Conservation (phyloP, 2,888 invertebrate species). For the Eristalis arbustorum region DNA sequence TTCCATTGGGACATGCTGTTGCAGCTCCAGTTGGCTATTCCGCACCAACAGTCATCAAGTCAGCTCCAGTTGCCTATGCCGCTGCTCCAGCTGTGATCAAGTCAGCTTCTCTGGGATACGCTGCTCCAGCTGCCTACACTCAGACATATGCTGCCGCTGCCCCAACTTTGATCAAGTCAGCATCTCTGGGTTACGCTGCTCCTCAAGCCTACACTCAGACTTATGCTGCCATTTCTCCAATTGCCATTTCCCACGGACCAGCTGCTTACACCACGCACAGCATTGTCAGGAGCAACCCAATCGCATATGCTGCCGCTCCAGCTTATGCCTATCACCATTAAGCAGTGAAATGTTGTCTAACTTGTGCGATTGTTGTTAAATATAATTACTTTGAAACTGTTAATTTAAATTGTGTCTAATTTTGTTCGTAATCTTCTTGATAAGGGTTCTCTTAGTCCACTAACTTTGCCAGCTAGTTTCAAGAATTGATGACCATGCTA, state of each 20-base stretch:
- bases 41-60: not conserved
- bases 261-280: not conserved
- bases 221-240: not conserved
- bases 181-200: constrained; percentile 16
- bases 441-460: no score
- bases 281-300: constrained; percentile 7
- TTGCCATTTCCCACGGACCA: not conserved
- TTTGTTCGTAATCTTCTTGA: no score
- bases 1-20: constrained; percentile 72
- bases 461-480: no score
- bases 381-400: not conserved
- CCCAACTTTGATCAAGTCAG: not conserved
- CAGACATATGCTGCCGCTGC: constrained; percentile 35
- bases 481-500: no score
- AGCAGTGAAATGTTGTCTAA: not conserved
- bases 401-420: not conserved
- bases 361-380: not conserved
- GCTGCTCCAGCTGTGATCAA: constrained; percentile 56
- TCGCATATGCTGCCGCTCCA: constrained; percentile 26
- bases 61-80: constrained; percentile 16
- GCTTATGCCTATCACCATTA: constrained; percentile 43
- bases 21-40: constrained; percentile 11
- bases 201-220: not conserved
- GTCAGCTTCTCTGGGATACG: constrained; percentile 45
- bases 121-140: constrained; percentile 60